Evolutionary conservation across 2,888 invertebrate species (phyloP).

Genomic region (Meteorus colon): DNA sequence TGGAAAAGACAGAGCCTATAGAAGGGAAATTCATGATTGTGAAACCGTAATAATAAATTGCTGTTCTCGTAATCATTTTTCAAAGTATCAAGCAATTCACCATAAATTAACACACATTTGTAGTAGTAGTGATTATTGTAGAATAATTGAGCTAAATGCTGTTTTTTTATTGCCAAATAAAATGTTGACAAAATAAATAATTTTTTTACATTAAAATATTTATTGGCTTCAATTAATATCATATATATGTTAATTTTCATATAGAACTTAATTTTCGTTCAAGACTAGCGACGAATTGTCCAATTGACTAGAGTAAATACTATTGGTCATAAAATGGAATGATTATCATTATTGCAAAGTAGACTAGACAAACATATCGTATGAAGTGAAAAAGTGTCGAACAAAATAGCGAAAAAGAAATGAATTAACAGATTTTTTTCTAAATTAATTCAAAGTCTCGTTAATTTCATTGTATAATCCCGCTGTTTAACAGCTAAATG

Average conservation of each 20-base stretch:
- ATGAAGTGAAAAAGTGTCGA: not conserved
- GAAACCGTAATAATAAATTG: not conserved
- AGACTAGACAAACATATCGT: constrained; percentile 11
- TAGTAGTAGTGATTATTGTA: not conserved
- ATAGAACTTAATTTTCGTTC: not conserved
- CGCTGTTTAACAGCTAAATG: constrained; percentile 68
- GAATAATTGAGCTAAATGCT: constrained; percentile 15
- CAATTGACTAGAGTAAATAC: not conserved
- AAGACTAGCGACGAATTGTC: not conserved
- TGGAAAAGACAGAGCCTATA: too few species aligned
- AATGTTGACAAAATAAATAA: constrained; percentile 30
- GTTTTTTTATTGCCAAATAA: constrained; percentile 36
- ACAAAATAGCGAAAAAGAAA: not conserved
- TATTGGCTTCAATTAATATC: not conserved
- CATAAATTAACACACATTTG: not conserved
- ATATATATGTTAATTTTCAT: not conserved
- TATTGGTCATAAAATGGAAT: constrained; percentile 1
- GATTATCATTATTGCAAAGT: not conserved
- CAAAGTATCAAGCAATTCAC: not conserved
- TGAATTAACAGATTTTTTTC: not conserved
- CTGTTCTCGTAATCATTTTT: not conserved
- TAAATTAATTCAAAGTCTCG: constrained; percentile 58
- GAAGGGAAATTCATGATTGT: too few species aligned
- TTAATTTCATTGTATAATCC: constrained; percentile 66
- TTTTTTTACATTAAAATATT: constrained; percentile 35